Evolutionary conservation across 2,797 vertebrate genomes (phyloP), one percentile per base, ranked within the genome.

Genomic region (Morelia viridis): DNA sequence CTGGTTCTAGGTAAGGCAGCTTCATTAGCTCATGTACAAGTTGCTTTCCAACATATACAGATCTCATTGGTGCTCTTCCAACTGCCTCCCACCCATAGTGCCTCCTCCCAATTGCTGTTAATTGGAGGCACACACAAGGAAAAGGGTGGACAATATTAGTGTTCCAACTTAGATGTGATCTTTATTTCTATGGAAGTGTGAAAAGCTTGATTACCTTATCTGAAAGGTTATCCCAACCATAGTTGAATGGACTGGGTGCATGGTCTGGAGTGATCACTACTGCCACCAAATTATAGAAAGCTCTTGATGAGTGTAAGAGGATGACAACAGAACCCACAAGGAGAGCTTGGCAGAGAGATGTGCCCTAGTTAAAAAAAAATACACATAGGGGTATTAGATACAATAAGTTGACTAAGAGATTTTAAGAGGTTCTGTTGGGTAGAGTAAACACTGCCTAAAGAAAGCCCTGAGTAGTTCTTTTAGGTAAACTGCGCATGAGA

Each of bases 281-380:
- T 91, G 98, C 98, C 94, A 99, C 98, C 95, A 99, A 97, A 97
- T 99, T 99, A 95, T 99, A 99, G 95, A 98, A 99, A 94, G 99
- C 99, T 97, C 99, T 98, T 93, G 99, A 99, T 2, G 98, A 98
- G 96, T 99, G 99, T 17, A 99, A 98, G 41, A 99, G 97, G 93
- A 98, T 98, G 1, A 99, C 98, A 53, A 98, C 95, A 3, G 98
- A 98, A 80, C 99, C 98, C 6, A 99, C 98, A 15, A 98, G 97
- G 13, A 98, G 98, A 1, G 98, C 99, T 97, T 99, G 98, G 96
- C 98, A 98, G 95, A 99, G 98, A 6, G 99, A 99, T 8, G 98
- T 99, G 93, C 99, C 99, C 99, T 99, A 80, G 46, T 53, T 91
- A 3, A 0, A 94, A 94, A 92, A n/a, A 56, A 53, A 58, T 9